Percentiles rank a stretch among this genome's conserved stretches.
Evolutionary conservation across 2,888 invertebrate genomes (phyloP).

Genomic region (Chalcosyrphus nemorum): DNA sequence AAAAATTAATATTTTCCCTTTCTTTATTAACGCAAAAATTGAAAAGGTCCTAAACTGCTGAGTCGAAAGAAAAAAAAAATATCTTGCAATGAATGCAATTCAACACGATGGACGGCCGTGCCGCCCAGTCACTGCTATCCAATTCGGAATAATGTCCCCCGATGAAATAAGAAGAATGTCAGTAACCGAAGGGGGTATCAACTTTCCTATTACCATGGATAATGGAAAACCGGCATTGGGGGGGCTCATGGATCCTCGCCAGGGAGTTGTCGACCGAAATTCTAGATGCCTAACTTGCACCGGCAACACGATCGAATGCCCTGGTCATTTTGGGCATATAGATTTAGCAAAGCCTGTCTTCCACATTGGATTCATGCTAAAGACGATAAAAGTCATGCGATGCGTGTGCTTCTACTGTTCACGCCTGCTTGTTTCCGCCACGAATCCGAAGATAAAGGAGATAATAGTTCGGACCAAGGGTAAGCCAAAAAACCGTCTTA

Average conservation of each 20-base stretch:
- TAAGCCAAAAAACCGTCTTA: conserved; percentile 93
- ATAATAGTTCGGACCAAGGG: conserved; percentile 95
- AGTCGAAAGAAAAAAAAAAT: neutral
- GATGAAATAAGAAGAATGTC: conserved; percentile 99
- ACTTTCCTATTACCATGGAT: conserved; percentile 97
- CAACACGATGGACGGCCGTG: conserved; percentile 85
- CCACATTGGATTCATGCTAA: conserved; percentile 96
- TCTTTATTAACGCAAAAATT: neutral
- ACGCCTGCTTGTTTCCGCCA: conserved; percentile 94
- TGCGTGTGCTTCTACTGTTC: conserved; percentile 99
- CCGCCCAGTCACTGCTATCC: conserved; percentile 94
- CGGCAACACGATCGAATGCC: conserved; percentile 97
- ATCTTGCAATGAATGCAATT: conserved; percentile 14
- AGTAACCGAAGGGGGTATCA: conserved; percentile 96
- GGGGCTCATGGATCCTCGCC: conserved; percentile 98
- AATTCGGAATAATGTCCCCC: conserved; percentile 98
- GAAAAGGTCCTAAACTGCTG: neutral
- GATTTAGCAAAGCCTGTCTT: conserved; percentile 98
- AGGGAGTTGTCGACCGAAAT: conserved; percentile 95
- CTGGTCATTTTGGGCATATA: conserved; percentile 98
- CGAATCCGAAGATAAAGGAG: conserved; percentile 83
- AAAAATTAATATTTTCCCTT: neutral
- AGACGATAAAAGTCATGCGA: conserved; percentile 94
- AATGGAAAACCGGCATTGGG: conserved; percentile 97
- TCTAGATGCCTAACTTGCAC: conserved; percentile 96